These are phyloP conservation scores for Acridotheres tristis DNA, from an alignment of 2,797 vertebrate species.

Conservation along the genomic window DNA sequence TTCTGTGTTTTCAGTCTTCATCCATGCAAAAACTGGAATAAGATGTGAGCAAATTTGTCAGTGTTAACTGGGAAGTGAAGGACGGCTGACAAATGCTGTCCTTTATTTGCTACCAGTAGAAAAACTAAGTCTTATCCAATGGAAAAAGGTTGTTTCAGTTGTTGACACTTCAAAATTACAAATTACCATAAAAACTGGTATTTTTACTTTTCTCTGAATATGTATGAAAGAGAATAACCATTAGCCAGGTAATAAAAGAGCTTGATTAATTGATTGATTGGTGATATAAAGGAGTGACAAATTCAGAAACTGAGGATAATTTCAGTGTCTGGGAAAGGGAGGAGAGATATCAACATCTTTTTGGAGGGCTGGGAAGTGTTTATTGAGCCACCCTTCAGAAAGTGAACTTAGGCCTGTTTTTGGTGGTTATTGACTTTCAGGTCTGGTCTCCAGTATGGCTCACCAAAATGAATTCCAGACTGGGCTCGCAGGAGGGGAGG, in stretches of 20 bases:
- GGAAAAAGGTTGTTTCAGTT: neutral
- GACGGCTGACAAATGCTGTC: neutral
- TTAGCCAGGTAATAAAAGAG: neutral
- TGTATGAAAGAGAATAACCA: neutral
- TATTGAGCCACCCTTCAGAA: neutral
- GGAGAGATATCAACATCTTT: neutral
- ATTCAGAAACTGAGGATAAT: neutral
- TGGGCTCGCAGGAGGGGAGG: neutral
- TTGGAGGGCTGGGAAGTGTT: neutral
- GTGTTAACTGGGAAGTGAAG: neutral
- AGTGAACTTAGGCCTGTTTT: neutral
- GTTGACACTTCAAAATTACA: neutral
- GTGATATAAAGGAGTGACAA: neutral
- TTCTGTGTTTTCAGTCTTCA: neutral
- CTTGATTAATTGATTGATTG: neutral
- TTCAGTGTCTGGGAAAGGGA: neutral
- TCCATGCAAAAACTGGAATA: neutral
- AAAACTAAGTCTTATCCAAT: neutral
- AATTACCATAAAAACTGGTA: neutral
- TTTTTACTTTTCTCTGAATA: neutral
- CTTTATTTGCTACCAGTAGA: neutral
- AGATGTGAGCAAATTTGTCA: neutral
- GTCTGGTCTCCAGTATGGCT: neutral
- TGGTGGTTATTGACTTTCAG: slow-evolving; percentile 29
- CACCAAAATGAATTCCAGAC: neutral